phyloP scores from a whole-genome alignment of 2,113 vertebrate species.

The Lepidothrix coronata region DNA sequence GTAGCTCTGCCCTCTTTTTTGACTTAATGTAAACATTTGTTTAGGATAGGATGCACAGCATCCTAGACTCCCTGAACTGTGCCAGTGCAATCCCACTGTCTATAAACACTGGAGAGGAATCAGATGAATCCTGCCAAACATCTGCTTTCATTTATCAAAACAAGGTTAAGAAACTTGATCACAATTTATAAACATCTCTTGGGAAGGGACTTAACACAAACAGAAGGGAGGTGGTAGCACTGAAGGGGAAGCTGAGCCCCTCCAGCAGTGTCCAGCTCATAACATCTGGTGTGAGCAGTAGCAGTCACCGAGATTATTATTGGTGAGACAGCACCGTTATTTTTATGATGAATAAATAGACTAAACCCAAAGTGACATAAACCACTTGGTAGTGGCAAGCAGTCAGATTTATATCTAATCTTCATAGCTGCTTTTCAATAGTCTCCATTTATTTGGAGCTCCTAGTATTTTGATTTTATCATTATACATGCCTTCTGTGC shows the following conservation, averaged over 20 bases:
- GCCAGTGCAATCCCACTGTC: neutral
- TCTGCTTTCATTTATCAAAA: conserved; percentile 45
- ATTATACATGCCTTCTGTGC: neutral
- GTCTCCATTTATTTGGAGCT: neutral
- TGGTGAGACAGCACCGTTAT: neutral
- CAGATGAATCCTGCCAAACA: conserved; percentile 1
- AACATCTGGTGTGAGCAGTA: neutral
- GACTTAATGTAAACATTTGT: neutral
- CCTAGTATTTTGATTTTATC: neutral
- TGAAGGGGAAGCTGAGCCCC: neutral
- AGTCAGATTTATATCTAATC: neutral
- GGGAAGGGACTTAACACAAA: neutral
- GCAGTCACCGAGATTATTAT: neutral
- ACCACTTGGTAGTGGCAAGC: neutral
- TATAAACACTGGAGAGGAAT: conserved; percentile 10
- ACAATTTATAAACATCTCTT: neutral
- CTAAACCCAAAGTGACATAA: neutral
- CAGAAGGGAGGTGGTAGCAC: neutral
- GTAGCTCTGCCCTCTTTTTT: neutral
- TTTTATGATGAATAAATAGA: neutral
- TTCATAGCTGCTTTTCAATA: neutral
- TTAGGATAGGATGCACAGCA: neutral
- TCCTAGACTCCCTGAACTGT: neutral
- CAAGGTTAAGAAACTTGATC: conserved; percentile 15
- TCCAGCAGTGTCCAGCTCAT: neutral